Evolutionary conservation across 2,797 vertebrate species (phyloP).

Genomic region (Mormyrus hasselquistii): DNA sequence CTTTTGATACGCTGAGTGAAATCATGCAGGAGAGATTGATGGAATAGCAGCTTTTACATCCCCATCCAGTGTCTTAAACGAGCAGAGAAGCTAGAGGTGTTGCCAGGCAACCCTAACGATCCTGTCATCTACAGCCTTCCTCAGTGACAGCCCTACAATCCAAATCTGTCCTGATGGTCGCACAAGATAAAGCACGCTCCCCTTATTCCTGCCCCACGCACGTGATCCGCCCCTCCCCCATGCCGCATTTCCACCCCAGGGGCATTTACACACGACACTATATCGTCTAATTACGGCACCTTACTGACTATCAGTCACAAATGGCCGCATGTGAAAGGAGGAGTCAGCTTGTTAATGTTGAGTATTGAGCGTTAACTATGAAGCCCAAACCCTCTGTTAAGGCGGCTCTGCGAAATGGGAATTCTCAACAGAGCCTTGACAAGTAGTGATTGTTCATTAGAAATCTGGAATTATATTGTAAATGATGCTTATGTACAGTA

Average conservation of each 20-base stretch:
- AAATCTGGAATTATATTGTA: background rate
- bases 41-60: conserved; percentile 52
- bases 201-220: background rate
- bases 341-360: background rate
- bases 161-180: background rate
- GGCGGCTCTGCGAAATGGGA: background rate
- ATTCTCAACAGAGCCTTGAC: background rate
- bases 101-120: background rate
- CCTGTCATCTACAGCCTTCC: background rate
- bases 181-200: background rate
- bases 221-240: background rate
- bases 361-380: background rate
- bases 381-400: background rate
- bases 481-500: no score
- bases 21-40: conserved; percentile 32
- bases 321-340: background rate
- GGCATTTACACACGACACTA: conserved; percentile 25
- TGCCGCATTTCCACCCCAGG: background rate
- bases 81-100: background rate
- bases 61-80: background rate
- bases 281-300: background rate
- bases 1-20: conserved; percentile 28
- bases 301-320: background rate
- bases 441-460: background rate
- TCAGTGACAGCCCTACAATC: background rate